Conservation (phyloP, 2,797 vertebrate species). For the Cossypha caffra region DNA sequence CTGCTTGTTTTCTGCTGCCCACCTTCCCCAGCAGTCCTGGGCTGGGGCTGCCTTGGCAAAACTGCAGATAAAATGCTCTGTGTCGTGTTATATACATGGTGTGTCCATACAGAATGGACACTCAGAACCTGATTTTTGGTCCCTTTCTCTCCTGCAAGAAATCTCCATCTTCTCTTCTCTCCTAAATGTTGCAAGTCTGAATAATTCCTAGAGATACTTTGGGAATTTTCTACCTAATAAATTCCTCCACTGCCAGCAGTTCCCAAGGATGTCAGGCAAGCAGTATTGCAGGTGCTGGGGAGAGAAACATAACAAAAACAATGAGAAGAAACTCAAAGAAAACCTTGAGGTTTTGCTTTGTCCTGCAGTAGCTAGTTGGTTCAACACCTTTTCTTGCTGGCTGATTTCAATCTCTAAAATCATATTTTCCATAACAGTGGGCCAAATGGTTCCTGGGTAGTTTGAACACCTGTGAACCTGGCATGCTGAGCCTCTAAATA, state of each 20-base stretch:
- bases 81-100: fast-evolving
- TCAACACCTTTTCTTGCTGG: not conserved
- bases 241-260: not conserved
- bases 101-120: fast-evolving
- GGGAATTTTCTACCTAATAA: not conserved
- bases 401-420: conserved; percentile 20
- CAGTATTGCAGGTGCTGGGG: not conserved
- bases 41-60: not conserved
- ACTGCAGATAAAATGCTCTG: not conserved
- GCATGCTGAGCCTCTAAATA: conserved; percentile 8
- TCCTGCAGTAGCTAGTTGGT: not conserved
- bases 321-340: not conserved
- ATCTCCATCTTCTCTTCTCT: not conserved
- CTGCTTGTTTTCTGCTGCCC: not conserved
- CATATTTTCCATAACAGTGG: conserved; percentile 3
- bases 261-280: not conserved
- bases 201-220: not conserved
- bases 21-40: fast-evolving
- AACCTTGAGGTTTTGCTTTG: not conserved
- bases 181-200: not conserved
- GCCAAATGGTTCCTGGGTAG: conserved; percentile 18
- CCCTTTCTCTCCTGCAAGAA: not conserved
- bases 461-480: conserved; percentile 51
- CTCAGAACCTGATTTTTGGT: not conserved
- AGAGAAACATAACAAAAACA: not conserved